phyloP scores from a whole-genome alignment of 2,797 vertebrate species.

The Erethizon dorsatum region DNA sequence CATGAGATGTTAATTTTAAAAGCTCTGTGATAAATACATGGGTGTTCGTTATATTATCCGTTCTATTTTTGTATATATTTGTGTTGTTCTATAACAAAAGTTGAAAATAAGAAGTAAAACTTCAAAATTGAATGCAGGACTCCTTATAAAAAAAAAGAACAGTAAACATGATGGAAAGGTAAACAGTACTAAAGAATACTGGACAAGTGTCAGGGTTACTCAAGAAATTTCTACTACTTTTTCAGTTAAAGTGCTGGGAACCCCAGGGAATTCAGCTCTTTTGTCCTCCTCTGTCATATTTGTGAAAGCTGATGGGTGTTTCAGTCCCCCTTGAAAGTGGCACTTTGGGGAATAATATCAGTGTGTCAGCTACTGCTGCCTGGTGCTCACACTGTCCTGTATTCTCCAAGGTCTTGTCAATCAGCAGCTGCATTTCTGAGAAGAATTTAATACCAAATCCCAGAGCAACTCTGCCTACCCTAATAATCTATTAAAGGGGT shows the following conservation, averaged over 20 bases:
- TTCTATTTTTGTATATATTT: slow-evolving; percentile 5
- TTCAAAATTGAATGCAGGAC: neutral
- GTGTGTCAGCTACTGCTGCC: neutral
- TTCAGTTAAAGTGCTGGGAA: neutral
- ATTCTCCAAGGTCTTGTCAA: slow-evolving; percentile 62
- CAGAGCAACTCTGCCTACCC: neutral
- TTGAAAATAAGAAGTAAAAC: slow-evolving; percentile 49
- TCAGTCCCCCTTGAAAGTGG: neutral
- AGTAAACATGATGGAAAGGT: neutral
- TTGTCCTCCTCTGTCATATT: slow-evolving; percentile 2
- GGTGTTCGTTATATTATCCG: neutral
- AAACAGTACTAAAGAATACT: neutral
- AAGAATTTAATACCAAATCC: slow-evolving; percentile 51
- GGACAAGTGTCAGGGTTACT: neutral
- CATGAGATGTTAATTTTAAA: slow-evolving; percentile 25
- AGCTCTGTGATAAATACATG: neutral
- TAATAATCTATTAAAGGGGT: neutral
- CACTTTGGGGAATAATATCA: slow-evolving; percentile 15
- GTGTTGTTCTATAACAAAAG: neutral
- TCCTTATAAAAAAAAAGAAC: neutral
- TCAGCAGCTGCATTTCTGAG: slow-evolving; percentile 6
- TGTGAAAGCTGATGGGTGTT: slow-evolving; percentile 32
- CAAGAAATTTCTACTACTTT: slow-evolving; percentile 20
- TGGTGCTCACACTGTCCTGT: neutral
- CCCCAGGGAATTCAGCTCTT: neutral